These are phyloP conservation scores for Callospermophilus lateralis DNA, from an alignment of 2,113 vertebrate species.

Conservation along the genomic window DNA sequence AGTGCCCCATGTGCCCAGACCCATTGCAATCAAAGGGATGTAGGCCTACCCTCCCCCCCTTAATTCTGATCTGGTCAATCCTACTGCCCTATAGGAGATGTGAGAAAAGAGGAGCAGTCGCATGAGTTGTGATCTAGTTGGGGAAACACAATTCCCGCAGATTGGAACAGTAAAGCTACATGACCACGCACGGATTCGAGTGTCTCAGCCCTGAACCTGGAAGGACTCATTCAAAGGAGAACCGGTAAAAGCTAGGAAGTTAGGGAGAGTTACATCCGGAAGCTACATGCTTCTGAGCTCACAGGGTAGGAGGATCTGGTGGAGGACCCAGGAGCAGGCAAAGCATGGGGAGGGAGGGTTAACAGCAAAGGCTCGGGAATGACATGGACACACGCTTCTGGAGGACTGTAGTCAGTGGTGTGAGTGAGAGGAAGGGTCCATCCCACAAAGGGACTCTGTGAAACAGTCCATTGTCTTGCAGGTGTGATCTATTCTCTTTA, in stretches of 20 bases:
- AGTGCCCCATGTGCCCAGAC: neutral
- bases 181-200: neutral
- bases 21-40: neutral
- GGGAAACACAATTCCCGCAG: neutral
- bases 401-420: neutral
- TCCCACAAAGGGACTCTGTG: neutral
- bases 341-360: neutral
- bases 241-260: neutral
- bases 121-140: neutral
- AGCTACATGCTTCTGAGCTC: neutral
- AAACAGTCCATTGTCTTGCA: neutral
- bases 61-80: neutral
- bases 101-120: neutral
- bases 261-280: neutral
- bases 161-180: neutral
- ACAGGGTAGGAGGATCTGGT: neutral
- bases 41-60: neutral
- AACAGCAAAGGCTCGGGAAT: neutral
- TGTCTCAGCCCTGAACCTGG: neutral
- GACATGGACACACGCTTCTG: accelerated
- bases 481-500: neutral
- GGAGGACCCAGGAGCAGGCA: neutral
- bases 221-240: neutral
- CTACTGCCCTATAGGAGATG: neutral
- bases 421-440: neutral